Evolutionary conservation across 2,888 invertebrate genomes (phyloP).

Genomic region (Dryocosmus kuriphilus): DNA sequence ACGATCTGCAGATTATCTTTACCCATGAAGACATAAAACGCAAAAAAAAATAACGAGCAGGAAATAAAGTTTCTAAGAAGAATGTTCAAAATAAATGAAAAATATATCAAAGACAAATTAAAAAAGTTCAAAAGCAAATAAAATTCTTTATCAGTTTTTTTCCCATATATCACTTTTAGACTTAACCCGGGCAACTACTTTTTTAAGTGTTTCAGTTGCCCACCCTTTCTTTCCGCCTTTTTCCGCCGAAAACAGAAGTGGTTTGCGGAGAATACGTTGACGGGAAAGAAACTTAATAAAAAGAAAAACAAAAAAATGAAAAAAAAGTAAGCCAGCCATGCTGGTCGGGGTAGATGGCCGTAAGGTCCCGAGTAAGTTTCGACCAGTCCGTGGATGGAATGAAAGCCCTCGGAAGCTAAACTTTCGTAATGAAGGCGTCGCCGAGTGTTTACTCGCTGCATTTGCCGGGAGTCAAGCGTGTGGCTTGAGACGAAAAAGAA

Average conservation of each 20-base stretch:
- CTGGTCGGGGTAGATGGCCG: neutral
- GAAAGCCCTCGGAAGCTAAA: conserved; percentile 30
- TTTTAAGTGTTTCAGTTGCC: conserved; percentile 21
- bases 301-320: conserved; percentile 10
- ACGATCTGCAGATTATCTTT: neutral
- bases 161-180: neutral
- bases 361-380: conserved; percentile 27
- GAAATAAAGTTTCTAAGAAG: neutral
- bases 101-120: neutral
- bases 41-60: neutral
- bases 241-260: conserved; percentile 33
- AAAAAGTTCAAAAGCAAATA: conserved; percentile 12
- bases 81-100: neutral
- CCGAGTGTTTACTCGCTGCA: conserved; percentile 32
- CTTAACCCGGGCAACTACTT: conserved; percentile 15
- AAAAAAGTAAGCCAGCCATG: conserved; percentile 15
- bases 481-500: neutral
- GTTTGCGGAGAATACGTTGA: conserved; percentile 33
- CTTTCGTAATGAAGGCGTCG: conserved; percentile 36
- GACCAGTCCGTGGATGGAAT: neutral
- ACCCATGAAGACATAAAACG: neutral
- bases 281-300: conserved; percentile 25
- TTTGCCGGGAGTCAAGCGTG: conserved; percentile 24
- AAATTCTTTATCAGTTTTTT: conserved; percentile 10
- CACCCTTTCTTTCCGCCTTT: conserved; percentile 26